Evolutionary conservation across 2,797 vertebrate species (phyloP).

Genomic region (Danio albolineatus): DNA sequence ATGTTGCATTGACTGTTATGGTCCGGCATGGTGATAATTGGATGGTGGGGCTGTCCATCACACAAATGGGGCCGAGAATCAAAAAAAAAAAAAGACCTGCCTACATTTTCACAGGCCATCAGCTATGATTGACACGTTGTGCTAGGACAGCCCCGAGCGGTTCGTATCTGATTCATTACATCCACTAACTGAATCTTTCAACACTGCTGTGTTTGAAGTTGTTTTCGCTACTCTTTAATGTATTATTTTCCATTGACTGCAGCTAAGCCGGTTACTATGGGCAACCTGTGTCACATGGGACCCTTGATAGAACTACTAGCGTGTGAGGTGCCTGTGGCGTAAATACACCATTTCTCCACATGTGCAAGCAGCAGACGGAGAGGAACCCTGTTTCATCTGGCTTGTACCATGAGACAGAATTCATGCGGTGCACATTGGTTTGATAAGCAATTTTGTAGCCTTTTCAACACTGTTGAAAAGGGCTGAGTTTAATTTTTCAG

Average conservation of each 20-base stretch:
- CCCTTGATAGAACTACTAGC: conserved; percentile 64
- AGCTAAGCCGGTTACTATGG: conserved; percentile 74
- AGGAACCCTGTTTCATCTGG: conserved; percentile 22
- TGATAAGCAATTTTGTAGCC: conserved; percentile 23
- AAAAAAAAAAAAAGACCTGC: conserved; percentile 59
- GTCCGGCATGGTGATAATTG: conserved; percentile 67
- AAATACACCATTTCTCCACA: conserved; percentile 41
- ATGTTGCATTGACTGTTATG: conserved; percentile 31
- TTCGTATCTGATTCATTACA: conserved; percentile 58
- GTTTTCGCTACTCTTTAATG: conserved; percentile 49
- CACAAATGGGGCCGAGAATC: conserved; percentile 66
- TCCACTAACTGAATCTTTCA: conserved; percentile 60
- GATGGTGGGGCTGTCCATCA: conserved; percentile 56
- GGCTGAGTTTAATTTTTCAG: conserved; percentile 44
- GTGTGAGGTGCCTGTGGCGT: conserved; percentile 63
- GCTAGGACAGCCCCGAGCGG: conserved; percentile 69
- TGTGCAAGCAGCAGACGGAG: conserved; percentile 1
- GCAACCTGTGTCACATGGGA: conserved; percentile 64
- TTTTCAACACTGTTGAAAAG: conserved; percentile 8
- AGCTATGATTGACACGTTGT: conserved; percentile 74
- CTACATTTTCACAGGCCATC: conserved; percentile 64
- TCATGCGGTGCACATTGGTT: conserved; percentile 18
- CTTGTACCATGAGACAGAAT: conserved; percentile 2
- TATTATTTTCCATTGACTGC: conserved; percentile 67
- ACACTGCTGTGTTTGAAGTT: conserved; percentile 67